Evolutionary conservation across 2,888 invertebrate genomes (phyloP).

Genomic region (Aleiodes alternator): DNA sequence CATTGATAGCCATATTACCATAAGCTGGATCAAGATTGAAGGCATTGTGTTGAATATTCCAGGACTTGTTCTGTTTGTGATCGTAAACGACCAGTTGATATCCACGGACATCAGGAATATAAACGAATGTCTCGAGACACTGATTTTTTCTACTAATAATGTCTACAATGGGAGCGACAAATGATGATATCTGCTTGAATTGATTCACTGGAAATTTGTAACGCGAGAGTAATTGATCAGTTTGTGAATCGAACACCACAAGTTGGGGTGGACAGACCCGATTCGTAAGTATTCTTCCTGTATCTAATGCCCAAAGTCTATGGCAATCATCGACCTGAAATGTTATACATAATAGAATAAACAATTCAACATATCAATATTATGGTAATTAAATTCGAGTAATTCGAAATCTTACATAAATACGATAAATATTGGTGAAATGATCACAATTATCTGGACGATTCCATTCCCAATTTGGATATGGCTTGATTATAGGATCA

Average conservation of each 20-base stretch:
- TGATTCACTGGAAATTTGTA: conserved; percentile 78
- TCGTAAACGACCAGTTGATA: conserved; percentile 82
- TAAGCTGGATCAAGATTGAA: conserved; percentile 82
- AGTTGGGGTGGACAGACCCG: conserved; percentile 85
- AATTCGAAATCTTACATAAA: conserved; percentile 5
- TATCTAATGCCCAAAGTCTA: conserved; percentile 85
- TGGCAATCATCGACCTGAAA: conserved; percentile 83
- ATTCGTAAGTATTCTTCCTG: conserved; percentile 80
- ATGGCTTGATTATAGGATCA: no score
- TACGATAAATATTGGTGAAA: conserved; percentile 1
- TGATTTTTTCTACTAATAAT: conserved; percentile 75
- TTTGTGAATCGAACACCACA: conserved; percentile 82
- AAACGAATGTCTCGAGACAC: conserved; percentile 81
- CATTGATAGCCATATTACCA: conserved; percentile 81
- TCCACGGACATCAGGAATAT: conserved; percentile 82
- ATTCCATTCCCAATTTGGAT: no score
- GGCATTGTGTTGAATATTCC: conserved; percentile 80
- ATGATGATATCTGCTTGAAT: conserved; percentile 77
- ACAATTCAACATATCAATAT: conserved; percentile 11
- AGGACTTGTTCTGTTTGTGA: conserved; percentile 77
- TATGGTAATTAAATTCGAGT: no score
- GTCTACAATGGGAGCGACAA: conserved; percentile 82
- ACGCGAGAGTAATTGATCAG: conserved; percentile 77
- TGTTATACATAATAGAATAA: not conserved
- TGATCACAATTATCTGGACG: not conserved